Percentiles rank a stretch among this genome's conserved stretches.
Evolutionary conservation across 1,140 invertebrate species (phyloP).

Genomic region (Ephestia elutella): DNA sequence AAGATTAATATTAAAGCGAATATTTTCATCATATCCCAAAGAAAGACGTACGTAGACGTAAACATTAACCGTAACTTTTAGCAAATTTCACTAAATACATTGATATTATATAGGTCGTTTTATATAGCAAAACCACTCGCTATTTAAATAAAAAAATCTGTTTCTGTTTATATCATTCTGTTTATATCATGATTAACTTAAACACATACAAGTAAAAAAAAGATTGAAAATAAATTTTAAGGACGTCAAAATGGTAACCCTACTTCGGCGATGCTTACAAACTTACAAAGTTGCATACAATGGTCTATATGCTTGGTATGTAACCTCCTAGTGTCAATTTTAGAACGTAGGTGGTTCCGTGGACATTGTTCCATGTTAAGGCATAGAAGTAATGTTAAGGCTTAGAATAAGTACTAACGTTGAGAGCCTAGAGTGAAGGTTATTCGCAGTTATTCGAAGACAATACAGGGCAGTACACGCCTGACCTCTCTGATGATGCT

Average conservation of each 20-base stretch:
- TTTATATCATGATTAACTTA: no score
- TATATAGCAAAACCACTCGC: no score
- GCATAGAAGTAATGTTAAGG: no score
- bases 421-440: conserved; percentile 22
- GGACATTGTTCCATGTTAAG: conserved; percentile 30
- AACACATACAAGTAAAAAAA: neutral
- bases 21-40: no score
- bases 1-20: no score
- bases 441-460: conserved; percentile 32
- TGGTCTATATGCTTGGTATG: conserved; percentile 15
- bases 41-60: no score
- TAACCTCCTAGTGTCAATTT: conserved; percentile 37
- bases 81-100: no score
- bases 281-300: conserved; percentile 20
- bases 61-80: no score
- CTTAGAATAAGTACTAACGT: no score
- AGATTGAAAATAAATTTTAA: neutral
- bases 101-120: no score
- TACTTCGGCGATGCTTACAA: neutral
- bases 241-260: neutral
- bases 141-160: no score
- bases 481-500: conserved; percentile 52
- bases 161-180: no score
- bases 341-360: conserved; percentile 29
- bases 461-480: conserved; percentile 47